Evolutionary conservation across 2,888 invertebrate species (phyloP).

Genomic region (Parthenolecanium corni): DNA sequence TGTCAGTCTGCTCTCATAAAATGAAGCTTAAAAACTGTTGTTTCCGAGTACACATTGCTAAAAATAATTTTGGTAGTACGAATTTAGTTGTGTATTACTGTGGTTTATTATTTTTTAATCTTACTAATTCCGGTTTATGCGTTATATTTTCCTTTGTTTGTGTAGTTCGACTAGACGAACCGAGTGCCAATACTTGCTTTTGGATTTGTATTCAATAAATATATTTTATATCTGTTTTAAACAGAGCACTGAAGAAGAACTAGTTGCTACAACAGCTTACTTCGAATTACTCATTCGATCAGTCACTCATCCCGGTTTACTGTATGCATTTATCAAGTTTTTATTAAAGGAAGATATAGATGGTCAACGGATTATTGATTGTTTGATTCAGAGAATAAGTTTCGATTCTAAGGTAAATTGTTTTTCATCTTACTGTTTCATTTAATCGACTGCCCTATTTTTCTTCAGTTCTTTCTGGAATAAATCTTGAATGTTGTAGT

Average conservation of each 20-base stretch:
- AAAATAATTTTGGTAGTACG: too few relatives aligned
- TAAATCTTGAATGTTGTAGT: slow-evolving; percentile 39
- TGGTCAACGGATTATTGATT: slow-evolving; percentile 67
- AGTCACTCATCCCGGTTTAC: slow-evolving; percentile 69
- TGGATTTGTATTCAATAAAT: background rate
- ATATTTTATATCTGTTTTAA: background rate
- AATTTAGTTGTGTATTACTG: too few relatives aligned
- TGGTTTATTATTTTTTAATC: too few relatives aligned
- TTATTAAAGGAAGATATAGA: slow-evolving; percentile 74
- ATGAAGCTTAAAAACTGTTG: too few relatives aligned
- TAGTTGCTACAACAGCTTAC: slow-evolving; percentile 85
- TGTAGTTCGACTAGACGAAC: background rate
- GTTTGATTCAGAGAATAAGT: slow-evolving; percentile 65
- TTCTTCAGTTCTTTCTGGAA: background rate
- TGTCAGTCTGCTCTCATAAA: too few relatives aligned
- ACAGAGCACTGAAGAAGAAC: slow-evolving; percentile 75
- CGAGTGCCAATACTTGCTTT: background rate
- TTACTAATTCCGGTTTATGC: too few relatives aligned
- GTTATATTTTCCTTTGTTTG: background rate
- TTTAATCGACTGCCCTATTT: background rate
- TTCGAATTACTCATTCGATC: slow-evolving; percentile 80
- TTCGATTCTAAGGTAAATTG: slow-evolving; percentile 53
- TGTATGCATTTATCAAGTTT: slow-evolving; percentile 73
- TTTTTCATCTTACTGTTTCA: background rate
- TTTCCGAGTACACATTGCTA: too few relatives aligned